A percentile compares a stretch with the other conserved stretches of the same genome.
Conservation (phyloP, 2,113 vertebrate species). For the Anser cygnoides region DNA sequence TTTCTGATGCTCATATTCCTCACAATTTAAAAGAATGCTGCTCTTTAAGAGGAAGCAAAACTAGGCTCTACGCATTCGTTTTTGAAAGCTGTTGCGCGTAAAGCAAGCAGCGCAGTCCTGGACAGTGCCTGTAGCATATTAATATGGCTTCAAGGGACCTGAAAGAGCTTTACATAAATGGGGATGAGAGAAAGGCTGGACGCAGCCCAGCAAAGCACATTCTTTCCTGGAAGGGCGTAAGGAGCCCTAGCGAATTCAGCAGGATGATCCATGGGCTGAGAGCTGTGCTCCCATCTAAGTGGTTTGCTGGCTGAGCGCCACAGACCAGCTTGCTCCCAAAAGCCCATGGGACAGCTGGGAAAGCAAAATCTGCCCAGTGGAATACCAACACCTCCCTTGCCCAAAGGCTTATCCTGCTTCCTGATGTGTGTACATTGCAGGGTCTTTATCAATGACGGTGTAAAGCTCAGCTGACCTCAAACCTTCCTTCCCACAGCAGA, state of each 20-base stretch:
- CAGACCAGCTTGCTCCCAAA: neutral
- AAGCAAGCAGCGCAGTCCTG: neutral
- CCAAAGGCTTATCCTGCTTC: neutral
- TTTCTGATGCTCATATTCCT: neutral
- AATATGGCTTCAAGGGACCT: neutral
- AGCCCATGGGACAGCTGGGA: neutral
- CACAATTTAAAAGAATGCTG: neutral
- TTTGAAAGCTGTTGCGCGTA: neutral
- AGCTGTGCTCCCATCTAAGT: constrained; percentile 18
- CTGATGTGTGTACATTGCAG: neutral
- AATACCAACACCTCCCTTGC: neutral
- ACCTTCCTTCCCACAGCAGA: neutral
- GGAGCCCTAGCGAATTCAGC: neutral
- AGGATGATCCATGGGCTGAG: constrained; percentile 6
- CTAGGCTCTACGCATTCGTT: neutral
- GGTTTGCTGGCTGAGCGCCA: constrained; percentile 35
- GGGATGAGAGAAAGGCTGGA: neutral
- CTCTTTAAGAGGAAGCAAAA: neutral
- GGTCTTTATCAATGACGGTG: neutral
- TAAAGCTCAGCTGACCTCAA: neutral
- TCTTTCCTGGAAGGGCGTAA: neutral
- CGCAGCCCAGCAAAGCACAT: neutral
- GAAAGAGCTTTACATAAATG: neutral
- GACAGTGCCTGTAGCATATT: neutral
- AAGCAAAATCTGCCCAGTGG: neutral